A percentile compares a stretch with the other conserved stretches of the same genome.
These are phyloP conservation scores for Corythaixoides concolor DNA, from an alignment of 2,113 vertebrate genomes.

Conservation along the genomic window DNA sequence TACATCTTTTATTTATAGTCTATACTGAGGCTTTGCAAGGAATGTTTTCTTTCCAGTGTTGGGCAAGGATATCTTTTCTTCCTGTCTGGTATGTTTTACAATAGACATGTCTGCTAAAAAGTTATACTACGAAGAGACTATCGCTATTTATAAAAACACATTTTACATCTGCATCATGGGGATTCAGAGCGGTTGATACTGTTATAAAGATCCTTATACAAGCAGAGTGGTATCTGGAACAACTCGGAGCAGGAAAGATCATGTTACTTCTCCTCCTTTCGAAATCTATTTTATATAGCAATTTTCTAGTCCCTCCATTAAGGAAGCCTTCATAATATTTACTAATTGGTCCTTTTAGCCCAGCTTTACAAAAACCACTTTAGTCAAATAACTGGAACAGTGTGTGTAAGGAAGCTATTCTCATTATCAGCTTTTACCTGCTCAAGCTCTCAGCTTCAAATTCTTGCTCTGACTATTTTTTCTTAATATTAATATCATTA, in stretches of 20 bases:
- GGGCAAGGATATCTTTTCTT: background rate
- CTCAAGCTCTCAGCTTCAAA: background rate
- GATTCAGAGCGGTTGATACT: background rate
- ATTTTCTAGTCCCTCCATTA: conserved; percentile 28
- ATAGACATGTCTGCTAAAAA: background rate
- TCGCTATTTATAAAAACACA: background rate
- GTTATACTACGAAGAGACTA: background rate
- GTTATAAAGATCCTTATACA: background rate
- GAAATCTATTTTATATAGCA: conserved; percentile 14
- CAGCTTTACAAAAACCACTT: conserved; percentile 23
- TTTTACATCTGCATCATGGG: background rate
- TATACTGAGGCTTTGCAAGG: background rate
- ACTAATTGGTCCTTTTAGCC: conserved; percentile 36
- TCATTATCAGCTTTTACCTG: conserved; percentile 14
- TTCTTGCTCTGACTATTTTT: background rate
- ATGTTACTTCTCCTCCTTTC: background rate
- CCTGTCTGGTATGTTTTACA: conserved; percentile 24
- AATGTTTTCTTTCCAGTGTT: background rate
- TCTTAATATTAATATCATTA: conserved; percentile 2
- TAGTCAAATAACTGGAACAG: conserved; percentile 8
- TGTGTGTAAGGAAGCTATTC: background rate
- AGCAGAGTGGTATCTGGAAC: background rate
- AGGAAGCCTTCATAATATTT: conserved; percentile 9
- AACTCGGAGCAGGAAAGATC: conserved; percentile 12
- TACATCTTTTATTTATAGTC: conserved; percentile 41